Evolutionary conservation across 2,888 invertebrate genomes (phyloP), one percentile per base, ranked within the genome.

Genomic region (Dione vanillae): DNA sequence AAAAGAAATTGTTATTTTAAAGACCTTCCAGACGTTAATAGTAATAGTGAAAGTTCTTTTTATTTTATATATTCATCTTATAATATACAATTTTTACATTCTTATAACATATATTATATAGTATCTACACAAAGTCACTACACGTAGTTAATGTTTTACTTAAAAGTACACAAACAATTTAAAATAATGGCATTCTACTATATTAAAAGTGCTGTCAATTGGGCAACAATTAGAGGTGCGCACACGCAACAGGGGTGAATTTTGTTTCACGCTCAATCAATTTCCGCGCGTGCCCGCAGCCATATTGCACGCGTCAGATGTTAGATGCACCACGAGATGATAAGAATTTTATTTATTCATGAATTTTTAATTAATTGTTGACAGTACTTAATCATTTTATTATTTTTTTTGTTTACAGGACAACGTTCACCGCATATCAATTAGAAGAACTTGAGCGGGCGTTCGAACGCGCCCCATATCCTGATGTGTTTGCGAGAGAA

Each of bases 371-470:
- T 70, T 56, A 54, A 62, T 54, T 69, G 14, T n/a, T 64, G 49
- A 45, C 45, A 16, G 45, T 35, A 49, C 16, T 49, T 52, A 27
- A 66, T 56, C 35, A 45, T 35, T 56, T 16, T 65, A 19, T 27
- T 41, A 27, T 2, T 14, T 41, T 16, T 59, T 58, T 74, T 71
- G 47, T 70, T 90, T 88, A 5, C 94, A 98, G 99, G 89, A 99
- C 99, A 1, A 99, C 99, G 8, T 99, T 99, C 83, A 98, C 98
- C 7, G 98, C 98, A 0, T 98, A 97, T 84, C 99, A 99, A 86
- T 91, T 99, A 74, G 98, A 98, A 85, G 98, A 98, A 82, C 88
- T 99, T 81, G 99, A 99, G 85, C 94, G 98, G 58, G 98, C 98
- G 0, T 99, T 99, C 83, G 98, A 99, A 85, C 94, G 98, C 45